Evolutionary conservation across 2,797 vertebrate genomes (phyloP).

Genomic region (Lagorchestes hirsutus): DNA sequence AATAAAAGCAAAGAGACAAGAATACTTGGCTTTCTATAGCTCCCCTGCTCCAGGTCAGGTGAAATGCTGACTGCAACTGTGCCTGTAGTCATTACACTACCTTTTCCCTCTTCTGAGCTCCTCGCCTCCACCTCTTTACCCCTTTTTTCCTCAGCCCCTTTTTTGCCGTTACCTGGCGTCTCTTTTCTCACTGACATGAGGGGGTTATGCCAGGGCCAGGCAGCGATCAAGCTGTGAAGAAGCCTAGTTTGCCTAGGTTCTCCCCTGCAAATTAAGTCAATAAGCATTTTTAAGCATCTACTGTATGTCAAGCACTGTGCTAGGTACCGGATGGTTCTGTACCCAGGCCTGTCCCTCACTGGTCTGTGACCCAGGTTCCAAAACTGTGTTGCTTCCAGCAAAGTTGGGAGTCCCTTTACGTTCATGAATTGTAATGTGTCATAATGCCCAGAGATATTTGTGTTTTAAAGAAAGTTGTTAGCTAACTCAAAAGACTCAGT

Average conservation of each 20-base stretch:
- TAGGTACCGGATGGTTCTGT: not conserved
- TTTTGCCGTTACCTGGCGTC: not conserved
- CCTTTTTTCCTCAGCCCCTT: not conserved
- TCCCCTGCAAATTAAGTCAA: not conserved
- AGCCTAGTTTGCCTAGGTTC: not conserved
- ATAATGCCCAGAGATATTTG: not conserved
- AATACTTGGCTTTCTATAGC: not conserved
- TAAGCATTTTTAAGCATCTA: not conserved
- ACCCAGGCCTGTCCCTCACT: not conserved
- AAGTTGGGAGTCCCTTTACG: not conserved
- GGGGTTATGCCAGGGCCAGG: not conserved
- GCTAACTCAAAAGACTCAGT: not conserved
- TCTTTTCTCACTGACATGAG: not conserved
- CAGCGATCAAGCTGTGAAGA: not conserved
- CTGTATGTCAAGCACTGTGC: not conserved
- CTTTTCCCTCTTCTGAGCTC: accelerated
- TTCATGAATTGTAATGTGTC: not conserved
- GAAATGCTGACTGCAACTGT: not conserved
- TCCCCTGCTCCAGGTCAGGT: not conserved
- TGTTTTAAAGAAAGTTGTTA: not conserved
- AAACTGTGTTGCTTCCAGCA: not conserved
- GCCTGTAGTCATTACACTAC: accelerated
- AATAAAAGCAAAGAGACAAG: not conserved
- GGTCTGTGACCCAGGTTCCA: not conserved
- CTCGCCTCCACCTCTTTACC: not conserved